phyloP scores from a whole-genome alignment of 2,797 vertebrate genomes.

The Avahi laniger region DNA sequence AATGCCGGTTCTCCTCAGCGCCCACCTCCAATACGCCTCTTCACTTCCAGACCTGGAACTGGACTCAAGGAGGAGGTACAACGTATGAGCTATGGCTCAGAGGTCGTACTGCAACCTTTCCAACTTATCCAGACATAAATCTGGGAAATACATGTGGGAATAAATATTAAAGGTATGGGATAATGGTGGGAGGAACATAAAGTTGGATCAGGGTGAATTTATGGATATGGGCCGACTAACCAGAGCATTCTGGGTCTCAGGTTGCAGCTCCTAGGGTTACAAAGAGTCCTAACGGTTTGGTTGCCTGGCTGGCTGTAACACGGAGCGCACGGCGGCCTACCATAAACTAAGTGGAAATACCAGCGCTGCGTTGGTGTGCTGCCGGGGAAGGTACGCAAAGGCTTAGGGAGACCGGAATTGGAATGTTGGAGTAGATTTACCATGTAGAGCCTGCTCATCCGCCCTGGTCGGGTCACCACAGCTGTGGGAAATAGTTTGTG shows the following conservation, averaged over 20 bases:
- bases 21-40: rapidly evolving
- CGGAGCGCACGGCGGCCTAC: neutral
- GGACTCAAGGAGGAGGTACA: neutral
- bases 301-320: neutral
- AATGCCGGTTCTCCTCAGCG: neutral
- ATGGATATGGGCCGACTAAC: neutral
- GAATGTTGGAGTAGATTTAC: neutral
- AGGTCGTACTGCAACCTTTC: neutral
- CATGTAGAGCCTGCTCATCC: neutral
- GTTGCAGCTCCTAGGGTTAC: neutral
- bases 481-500: neutral
- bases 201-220: neutral
- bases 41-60: neutral
- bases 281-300: neutral
- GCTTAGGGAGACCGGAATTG: neutral
- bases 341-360: neutral
- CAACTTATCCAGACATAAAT: neutral
- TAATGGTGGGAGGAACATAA: neutral
- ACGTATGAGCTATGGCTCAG: neutral
- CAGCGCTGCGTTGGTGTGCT: neutral
- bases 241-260: neutral
- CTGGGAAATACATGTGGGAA: neutral
- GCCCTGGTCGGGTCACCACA: neutral
- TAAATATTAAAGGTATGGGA: neutral
- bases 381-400: neutral